phyloP scores from a whole-genome alignment of 2,888 invertebrate species.

The Cephus runcator region DNA sequence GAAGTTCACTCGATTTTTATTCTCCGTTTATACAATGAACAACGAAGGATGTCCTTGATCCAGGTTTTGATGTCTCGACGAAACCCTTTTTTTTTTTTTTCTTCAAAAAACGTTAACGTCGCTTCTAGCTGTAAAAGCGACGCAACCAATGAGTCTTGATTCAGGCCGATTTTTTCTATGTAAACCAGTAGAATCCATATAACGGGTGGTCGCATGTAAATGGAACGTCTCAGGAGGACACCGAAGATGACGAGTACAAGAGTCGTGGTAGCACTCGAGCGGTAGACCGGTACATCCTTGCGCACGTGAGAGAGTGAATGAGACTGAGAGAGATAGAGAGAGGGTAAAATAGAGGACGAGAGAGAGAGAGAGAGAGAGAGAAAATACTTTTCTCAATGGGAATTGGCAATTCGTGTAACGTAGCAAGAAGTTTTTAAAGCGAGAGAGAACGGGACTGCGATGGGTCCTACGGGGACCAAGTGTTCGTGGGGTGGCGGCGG shows the following conservation, averaged over 20 bases:
- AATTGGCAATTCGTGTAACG: neutral
- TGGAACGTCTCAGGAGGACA: neutral
- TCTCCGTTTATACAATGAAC: neutral
- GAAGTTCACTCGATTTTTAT: neutral
- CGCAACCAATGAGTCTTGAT: neutral
- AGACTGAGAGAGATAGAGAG: neutral
- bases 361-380: no score
- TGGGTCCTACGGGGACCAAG: conserved; percentile 2
- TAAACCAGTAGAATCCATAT: neutral
- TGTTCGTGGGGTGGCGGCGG: conserved; percentile 23
- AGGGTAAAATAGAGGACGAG: no score
- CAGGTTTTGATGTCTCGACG: neutral
- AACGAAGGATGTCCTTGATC: neutral
- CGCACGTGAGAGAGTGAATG: neutral
- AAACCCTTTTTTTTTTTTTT: neutral
- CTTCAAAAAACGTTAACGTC: neutral
- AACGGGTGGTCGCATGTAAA: neutral
- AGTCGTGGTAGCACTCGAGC: neutral
- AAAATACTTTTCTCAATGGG: neutral
- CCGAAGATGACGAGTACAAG: neutral
- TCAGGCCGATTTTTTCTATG: neutral
- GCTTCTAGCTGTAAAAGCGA: neutral
- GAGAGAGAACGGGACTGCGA: neutral
- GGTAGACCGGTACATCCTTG: neutral
- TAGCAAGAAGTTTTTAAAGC: neutral